Conservation (phyloP, 1,140 invertebrate species). For the Sycophaga agraensis region DNA sequence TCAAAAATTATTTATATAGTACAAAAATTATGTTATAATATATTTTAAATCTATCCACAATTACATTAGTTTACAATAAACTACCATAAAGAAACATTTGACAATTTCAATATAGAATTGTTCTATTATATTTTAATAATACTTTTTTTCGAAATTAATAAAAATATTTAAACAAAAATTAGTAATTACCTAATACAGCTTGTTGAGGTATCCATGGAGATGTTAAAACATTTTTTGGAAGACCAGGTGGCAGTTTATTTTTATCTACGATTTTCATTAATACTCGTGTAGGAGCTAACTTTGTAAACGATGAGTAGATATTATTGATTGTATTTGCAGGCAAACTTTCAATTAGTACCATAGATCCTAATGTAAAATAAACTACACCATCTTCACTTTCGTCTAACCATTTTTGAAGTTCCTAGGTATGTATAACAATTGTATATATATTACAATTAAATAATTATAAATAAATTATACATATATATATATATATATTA, state of each 20-base stretch:
- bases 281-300: conserved; percentile 39
- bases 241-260: conserved; percentile 43
- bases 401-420: conserved; percentile 67
- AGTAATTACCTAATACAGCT: conserved; percentile 41
- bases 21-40: too few species aligned
- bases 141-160: too few species aligned
- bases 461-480: background rate
- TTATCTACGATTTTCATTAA: conserved; percentile 40
- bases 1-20: too few species aligned
- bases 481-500: background rate
- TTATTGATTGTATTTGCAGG: conserved; percentile 33
- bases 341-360: conserved; percentile 65
- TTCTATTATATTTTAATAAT: too few species aligned
- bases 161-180: background rate
- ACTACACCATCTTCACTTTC: conserved; percentile 68
- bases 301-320: conserved; percentile 41
- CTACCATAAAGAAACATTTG: too few species aligned
- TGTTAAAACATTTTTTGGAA: conserved; percentile 64
- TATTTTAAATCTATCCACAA: too few species aligned
- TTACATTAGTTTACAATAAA: too few species aligned
- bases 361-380: conserved; percentile 72
- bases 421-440: conserved; percentile 48
- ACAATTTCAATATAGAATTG: too few species aligned
- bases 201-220: conserved; percentile 68
- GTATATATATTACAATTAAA: too few species aligned